Evolutionary conservation across 2,113 vertebrate species (phyloP).

Genomic region (Panthera tigris): DNA sequence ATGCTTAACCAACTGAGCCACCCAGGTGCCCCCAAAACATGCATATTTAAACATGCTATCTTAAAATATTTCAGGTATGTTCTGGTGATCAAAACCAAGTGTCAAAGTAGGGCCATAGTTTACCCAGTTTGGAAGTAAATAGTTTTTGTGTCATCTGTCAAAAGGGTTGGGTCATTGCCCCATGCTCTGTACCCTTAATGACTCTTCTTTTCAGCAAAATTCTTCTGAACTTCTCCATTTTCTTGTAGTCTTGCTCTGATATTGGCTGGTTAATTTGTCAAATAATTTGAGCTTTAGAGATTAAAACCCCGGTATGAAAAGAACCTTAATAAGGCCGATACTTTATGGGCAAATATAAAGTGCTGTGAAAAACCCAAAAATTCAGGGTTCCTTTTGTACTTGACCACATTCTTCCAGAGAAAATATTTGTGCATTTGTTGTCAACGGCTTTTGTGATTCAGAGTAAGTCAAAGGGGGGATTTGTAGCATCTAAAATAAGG

Average conservation of each 20-base stretch:
- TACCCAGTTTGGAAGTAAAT: neutral
- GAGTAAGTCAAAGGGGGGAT: neutral
- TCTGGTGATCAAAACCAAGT: neutral
- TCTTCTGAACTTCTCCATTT: neutral
- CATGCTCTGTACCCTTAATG: neutral
- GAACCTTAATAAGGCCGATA: neutral
- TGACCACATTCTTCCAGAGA: neutral
- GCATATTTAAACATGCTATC: neutral
- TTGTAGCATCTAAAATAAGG: neutral
- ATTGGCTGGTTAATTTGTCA: neutral
- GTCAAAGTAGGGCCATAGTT: neutral
- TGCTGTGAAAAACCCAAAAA: neutral
- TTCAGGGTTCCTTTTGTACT: neutral
- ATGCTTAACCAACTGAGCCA: too few relatives aligned
- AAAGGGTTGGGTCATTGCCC: neutral
- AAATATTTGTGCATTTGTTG: neutral
- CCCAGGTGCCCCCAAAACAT: neutral
- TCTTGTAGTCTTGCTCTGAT: neutral
- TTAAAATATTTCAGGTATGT: slow-evolving; percentile 28
- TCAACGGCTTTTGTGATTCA: neutral
- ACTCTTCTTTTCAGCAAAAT: neutral
- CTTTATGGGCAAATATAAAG: neutral
- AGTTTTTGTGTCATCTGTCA: neutral
- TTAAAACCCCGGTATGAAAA: neutral
- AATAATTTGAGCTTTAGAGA: neutral